phyloP scores from a whole-genome alignment of 2,797 vertebrate species.

The Cryptoblepharus egeriae region DNA sequence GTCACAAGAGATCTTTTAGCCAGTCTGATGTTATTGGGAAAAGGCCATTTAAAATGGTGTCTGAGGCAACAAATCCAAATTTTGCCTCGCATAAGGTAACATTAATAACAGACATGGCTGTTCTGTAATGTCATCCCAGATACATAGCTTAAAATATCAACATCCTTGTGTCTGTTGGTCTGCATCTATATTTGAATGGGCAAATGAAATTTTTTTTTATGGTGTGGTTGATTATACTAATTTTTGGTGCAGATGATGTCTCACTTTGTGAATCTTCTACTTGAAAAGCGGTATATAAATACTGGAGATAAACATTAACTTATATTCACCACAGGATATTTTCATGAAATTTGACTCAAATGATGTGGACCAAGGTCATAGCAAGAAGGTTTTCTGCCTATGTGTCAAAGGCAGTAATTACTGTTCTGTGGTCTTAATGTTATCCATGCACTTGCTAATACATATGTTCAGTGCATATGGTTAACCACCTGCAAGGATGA shows the following conservation, averaged over 20 bases:
- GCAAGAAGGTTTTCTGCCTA: not conserved
- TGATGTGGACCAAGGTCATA: not conserved
- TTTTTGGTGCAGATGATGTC: not conserved
- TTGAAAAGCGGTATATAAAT: no score
- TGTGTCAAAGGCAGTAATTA: not conserved
- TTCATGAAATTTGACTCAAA: not conserved
- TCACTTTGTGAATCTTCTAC: no score
- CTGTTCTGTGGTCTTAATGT: not conserved
- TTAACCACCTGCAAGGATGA: no score
- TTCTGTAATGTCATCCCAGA: not conserved
- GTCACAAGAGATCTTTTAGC: not conserved
- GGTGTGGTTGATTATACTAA: not conserved
- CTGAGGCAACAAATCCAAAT: not conserved
- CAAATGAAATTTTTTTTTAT: not conserved
- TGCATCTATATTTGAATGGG: not conserved
- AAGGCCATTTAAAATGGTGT: not conserved
- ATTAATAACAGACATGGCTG: not conserved
- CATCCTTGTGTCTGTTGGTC: not conserved
- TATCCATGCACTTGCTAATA: not conserved
- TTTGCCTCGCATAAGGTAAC: not conserved
- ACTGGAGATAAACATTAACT: no score
- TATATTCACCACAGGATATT: not conserved
- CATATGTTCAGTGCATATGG: no score
- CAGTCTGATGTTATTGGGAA: not conserved
- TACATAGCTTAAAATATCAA: not conserved